phyloP scores from a whole-genome alignment of 1,140 invertebrate genomes.

The Orius insidiosus region DNA sequence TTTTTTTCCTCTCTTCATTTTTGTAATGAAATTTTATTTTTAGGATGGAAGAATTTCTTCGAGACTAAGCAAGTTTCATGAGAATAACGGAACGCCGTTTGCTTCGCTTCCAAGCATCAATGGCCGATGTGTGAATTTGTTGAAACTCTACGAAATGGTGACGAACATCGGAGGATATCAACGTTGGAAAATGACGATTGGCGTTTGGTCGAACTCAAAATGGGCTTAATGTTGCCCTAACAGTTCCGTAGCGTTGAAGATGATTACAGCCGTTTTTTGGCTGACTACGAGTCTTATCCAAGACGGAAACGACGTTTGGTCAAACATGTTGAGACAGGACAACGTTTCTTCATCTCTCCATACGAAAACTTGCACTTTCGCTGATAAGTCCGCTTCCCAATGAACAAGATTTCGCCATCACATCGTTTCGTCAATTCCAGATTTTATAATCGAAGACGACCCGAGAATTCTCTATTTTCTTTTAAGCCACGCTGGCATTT shows the following conservation, averaged over 20 bases:
- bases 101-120: neutral
- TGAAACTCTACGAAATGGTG: conserved; percentile 1
- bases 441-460: conserved; percentile 65
- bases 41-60: neutral
- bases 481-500: conserved; percentile 83
- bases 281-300: conserved; percentile 67
- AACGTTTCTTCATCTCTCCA: conserved; percentile 48
- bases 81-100: conserved; percentile 7
- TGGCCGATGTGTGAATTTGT: conserved; percentile 1
- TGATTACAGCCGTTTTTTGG: conserved; percentile 74
- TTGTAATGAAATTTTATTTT: too few relatives aligned
- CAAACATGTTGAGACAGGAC: conserved; percentile 51
- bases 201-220: conserved; percentile 57
- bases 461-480: conserved; percentile 74
- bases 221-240: conserved; percentile 69
- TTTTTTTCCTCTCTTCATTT: too few relatives aligned
- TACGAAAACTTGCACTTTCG: conserved; percentile 79
- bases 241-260: conserved; percentile 67
- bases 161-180: conserved; percentile 23
- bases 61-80: conserved; percentile 9
- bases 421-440: conserved; percentile 84
- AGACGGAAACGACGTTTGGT: conserved; percentile 63
- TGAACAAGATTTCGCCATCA: conserved; percentile 95
- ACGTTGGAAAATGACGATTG: conserved; percentile 70
- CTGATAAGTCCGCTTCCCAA: conserved; percentile 88